Evolutionary conservation across 2,113 vertebrate genomes (phyloP).

Genomic region (crab-eating macaque (Macaca fascicularis)): DNA sequence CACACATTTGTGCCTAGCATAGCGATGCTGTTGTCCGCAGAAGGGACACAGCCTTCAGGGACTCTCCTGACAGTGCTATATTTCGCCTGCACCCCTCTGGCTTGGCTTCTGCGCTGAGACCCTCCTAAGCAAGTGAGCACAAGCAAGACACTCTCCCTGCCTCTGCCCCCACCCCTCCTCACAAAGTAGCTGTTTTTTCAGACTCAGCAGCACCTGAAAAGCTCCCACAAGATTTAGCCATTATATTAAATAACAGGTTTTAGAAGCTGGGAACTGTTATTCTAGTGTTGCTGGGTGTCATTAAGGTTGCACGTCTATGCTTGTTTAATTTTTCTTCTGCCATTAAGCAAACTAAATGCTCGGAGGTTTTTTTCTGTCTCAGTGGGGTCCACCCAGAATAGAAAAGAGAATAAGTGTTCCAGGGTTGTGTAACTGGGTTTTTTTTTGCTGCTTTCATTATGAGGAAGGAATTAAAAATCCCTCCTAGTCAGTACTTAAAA

Average conservation of each 20-base stretch:
- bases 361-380: slow-evolving; percentile 80
- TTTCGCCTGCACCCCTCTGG: slow-evolving; percentile 78
- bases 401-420: slow-evolving; percentile 84
- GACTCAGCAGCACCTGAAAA: slow-evolving; percentile 75
- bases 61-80: slow-evolving; percentile 61
- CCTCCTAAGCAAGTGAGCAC: slow-evolving; percentile 80
- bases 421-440: slow-evolving; percentile 82
- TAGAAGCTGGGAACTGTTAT: slow-evolving; percentile 77
- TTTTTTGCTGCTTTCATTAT: slow-evolving; percentile 86
- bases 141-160: not conserved
- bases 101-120: slow-evolving; percentile 72
- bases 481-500: slow-evolving; percentile 90
- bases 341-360: slow-evolving; percentile 84
- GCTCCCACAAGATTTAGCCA: slow-evolving; percentile 73
- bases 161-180: not conserved
- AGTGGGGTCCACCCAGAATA: slow-evolving; percentile 81
- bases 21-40: slow-evolving; percentile 57
- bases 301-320: slow-evolving; percentile 84
- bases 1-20: slow-evolving; percentile 14
- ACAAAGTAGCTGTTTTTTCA: slow-evolving; percentile 63
- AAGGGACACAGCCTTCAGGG: slow-evolving; percentile 72
- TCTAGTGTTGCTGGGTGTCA: slow-evolving; percentile 78
- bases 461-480: slow-evolving; percentile 89
- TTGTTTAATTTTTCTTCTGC: slow-evolving; percentile 86
- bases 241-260: slow-evolving; percentile 77